Evolutionary conservation across 1,140 invertebrate genomes (phyloP).

Genomic region (Cephus cinctus): DNA sequence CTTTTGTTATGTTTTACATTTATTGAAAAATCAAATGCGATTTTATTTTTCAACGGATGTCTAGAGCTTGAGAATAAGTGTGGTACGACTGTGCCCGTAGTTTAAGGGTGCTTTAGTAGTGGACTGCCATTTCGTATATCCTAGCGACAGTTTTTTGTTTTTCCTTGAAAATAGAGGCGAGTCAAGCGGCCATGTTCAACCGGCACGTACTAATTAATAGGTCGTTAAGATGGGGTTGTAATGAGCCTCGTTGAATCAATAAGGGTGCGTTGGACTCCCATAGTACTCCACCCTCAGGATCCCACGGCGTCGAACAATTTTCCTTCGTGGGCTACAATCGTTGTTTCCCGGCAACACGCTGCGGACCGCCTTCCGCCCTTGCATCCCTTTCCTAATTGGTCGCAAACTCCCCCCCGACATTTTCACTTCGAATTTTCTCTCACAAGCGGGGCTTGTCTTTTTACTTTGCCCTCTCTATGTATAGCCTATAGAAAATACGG

Average conservation of each 20-base stretch:
- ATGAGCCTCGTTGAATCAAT: conserved; percentile 36
- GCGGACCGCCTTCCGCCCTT: conserved; percentile 31
- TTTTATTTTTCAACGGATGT: too few species aligned
- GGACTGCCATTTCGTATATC: too few species aligned
- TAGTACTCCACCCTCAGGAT: conserved; percentile 24
- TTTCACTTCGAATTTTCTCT: not conserved
- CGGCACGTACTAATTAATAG: conserved; percentile 28
- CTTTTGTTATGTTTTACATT: too few species aligned
- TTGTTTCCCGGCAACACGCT: conserved; percentile 41
- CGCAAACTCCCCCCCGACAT: conserved; percentile 22
- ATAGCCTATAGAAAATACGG: too few species aligned
- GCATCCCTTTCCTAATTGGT: conserved; percentile 36
- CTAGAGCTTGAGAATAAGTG: too few species aligned
- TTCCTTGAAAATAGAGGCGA: conserved; percentile 14
- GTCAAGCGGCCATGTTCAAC: conserved; percentile 13
- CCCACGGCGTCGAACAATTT: conserved; percentile 25
- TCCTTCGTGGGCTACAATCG: conserved; percentile 31
- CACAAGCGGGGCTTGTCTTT: not conserved
- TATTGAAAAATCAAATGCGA: too few species aligned
- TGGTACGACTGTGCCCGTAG: too few species aligned
- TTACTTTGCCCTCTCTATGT: too few species aligned
- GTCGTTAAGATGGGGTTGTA: conserved; percentile 27
- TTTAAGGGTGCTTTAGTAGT: too few species aligned
- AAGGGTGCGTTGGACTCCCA: conserved; percentile 22
- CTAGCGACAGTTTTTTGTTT: too few species aligned